phyloP scores from a whole-genome alignment of 2,113 vertebrate species.

The Larimichthys crocea region DNA sequence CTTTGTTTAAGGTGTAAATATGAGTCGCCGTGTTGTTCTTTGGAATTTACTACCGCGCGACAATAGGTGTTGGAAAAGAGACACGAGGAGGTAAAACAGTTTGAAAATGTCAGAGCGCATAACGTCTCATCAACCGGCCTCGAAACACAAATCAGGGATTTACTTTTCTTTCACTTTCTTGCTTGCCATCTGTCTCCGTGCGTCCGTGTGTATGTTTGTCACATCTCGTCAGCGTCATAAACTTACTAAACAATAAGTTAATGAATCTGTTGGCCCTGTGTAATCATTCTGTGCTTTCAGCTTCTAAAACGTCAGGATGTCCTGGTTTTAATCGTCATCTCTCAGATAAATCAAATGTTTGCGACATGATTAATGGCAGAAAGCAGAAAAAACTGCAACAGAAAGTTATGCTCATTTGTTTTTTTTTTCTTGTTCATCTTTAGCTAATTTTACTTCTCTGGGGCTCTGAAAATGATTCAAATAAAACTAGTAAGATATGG shows the following conservation, averaged over 20 bases:
- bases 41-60: background rate
- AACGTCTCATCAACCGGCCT: background rate
- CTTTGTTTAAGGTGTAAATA: constrained; percentile 13
- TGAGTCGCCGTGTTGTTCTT: background rate
- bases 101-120: background rate
- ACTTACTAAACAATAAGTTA: background rate
- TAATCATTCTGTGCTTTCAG: background rate
- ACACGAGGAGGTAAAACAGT: background rate
- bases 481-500: no score
- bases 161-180: background rate
- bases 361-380: background rate
- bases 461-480: no score
- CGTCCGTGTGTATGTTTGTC: background rate
- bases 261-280: background rate
- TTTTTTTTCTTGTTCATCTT: no score
- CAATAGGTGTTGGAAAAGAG: background rate
- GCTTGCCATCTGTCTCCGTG: background rate
- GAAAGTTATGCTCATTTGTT: no score
- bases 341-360: background rate
- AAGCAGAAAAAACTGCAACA: no score
- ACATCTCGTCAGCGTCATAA: background rate
- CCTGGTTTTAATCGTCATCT: background rate
- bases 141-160: background rate
- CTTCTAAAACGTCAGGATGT: background rate
- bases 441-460: no score